Base-by-base conservation (phyloP, 2,113 vertebrate species). In the Pyrgilauda ruficollis region DNA sequence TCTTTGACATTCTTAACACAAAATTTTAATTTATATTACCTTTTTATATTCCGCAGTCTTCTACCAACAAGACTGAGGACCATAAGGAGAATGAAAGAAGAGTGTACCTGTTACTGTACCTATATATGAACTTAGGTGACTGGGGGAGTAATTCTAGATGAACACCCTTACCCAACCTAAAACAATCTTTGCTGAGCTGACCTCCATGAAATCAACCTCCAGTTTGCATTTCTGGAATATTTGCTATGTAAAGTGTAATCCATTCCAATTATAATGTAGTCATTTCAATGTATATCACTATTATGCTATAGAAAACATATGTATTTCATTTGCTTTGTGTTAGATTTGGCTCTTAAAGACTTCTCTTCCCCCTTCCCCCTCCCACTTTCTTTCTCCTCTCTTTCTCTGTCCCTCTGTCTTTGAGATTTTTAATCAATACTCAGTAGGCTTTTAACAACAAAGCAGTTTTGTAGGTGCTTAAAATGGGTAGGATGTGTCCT, bases 341-440 rank as follows among this genome's bases (percentile, higher is more conserved):
- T 28, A 78, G 68, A 67, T 72, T 63, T 67, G 11, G 2, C 79
- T 87, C n/a, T 49, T 89, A 67, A 50, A 61, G 5, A 35, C 56
- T 30, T 49, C 6, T 63, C 16, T 78, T 31, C 2, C 3, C 3
- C 7, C 7, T 26, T 43, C 15, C 17, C 3, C 2, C 5, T 52
- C 9, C 1, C 11, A 2, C 3, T 17, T 74, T 68, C 6, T 62
- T 8, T 31, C 15, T 43, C 4, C 5, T 8, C 5, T 46, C 11
- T 24, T 74, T 15, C 14, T 49, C 43, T 84, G 4, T 55, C n/a
- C 43, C 18, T 79, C 52, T 64, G 12, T 28, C 53, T 76, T 83
- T 68, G 35, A 90, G 35, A 70, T 47, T 76, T 87, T 76, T 68
- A 92, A 73, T 80, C 63, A 80, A 64, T 44, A 83, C 15, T 75